Percentiles rank a stretch among this genome's conserved stretches.
Evolutionary conservation across 2,888 invertebrate species (phyloP).

Genomic region (Cerceris rybyensis): DNA sequence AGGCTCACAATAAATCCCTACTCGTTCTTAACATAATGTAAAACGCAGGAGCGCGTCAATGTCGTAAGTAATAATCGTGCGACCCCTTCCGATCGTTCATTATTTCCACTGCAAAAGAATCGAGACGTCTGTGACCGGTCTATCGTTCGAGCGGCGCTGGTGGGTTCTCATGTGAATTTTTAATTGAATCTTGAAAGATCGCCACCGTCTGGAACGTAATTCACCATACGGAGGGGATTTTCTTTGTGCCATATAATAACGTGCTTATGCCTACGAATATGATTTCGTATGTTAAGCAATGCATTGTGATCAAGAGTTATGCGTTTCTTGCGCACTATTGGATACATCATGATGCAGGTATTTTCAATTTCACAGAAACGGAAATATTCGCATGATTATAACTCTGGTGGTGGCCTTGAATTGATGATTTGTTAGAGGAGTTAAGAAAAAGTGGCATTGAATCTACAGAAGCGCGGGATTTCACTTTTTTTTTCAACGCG

Average conservation of each 20-base stretch:
- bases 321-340: conserved; percentile 32
- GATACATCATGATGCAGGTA: conserved; percentile 31
- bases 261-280: conserved; percentile 10
- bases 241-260: conserved; percentile 28
- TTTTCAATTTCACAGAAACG: conserved; percentile 19
- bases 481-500: conserved; percentile 35
- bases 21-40: background rate
- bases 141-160: background rate
- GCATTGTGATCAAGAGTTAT: conserved; percentile 54
- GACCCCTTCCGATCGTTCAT: conserved; percentile 30
- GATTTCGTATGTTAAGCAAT: background rate
- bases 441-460: conserved; percentile 27
- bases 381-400: conserved; percentile 3
- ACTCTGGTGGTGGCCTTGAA: conserved; percentile 9
- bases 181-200: conserved; percentile 24
- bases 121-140: conserved; percentile 9
- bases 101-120: conserved; percentile 33
- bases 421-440: conserved; percentile 18
- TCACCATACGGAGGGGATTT: conserved; percentile 6
- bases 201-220: conserved; percentile 33
- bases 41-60: conserved; percentile 27
- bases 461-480: background rate
- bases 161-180: conserved; percentile 37
- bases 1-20: background rate
- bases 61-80: conserved; percentile 39